Evolutionary conservation across 2,113 vertebrate genomes (phyloP), one percentile per base, ranked within the genome.

Genomic region (Naja naja): DNA sequence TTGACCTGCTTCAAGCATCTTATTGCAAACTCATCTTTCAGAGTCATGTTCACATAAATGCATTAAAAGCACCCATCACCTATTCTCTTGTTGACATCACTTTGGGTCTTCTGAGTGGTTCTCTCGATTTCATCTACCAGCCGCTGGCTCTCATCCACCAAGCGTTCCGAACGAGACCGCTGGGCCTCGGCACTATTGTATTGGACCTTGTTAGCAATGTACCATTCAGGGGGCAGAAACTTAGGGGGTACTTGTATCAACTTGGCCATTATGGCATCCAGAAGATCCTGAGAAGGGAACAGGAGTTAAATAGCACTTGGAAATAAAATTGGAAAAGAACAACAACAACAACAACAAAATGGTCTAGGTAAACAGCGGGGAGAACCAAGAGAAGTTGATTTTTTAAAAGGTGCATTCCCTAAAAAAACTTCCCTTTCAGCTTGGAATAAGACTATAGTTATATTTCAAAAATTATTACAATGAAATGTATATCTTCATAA

Each of bases 81-180:
- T 52, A 99, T 97, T 91, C 96, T 98, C 95, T 98, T 98, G 94
- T 97, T 98, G 93, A 98, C 98, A 39, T 98, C 98, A 1, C 97
- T 97, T 91, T 98, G 98, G 87, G 98, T 97, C 94, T 95, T 98
- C 94, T 94, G 98, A n/a, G 98, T 98, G 12, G 96, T 95, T 95
- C 97, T 98, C 92, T 98, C 97, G 34, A 97, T 97, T 91, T 99
- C 98, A 9, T 97, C 95, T 74, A 99, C 97, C 91, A 99, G 96
- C 93, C 98, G 97, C 94, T 89, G 96, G 81, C 98, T 99, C 94
- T 99, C 98, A 22, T 97, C 97, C 45, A 95, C 96, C 45, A 97
- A 90, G 30, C 97, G 96, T 94, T 99, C 98, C 0, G 99, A 99
- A 47, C 95, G 97, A 39, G 97, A 98, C 64, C 97, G 96, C 53